These are phyloP conservation scores for Sicus ferrugineus DNA, from an alignment of 2,888 invertebrate genomes.

Conservation along the genomic window DNA sequence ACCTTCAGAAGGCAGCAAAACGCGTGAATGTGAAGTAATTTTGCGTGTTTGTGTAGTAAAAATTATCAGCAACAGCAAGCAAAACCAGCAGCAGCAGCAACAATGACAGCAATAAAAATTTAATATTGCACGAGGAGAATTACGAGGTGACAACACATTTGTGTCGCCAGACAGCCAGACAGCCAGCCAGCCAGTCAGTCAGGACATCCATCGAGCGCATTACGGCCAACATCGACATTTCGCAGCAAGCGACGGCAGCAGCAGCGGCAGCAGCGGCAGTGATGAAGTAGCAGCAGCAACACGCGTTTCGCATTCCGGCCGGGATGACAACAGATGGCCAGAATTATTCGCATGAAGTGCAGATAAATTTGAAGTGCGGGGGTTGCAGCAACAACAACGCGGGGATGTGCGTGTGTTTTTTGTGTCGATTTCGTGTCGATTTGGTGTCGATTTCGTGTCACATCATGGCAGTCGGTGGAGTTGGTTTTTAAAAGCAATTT, in stretches of 20 bases:
- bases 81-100: background rate
- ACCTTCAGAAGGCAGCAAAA: too few species aligned
- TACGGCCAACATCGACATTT: constrained; percentile 5
- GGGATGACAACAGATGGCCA: background rate
- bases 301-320: constrained; percentile 8
- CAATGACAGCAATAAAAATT: background rate
- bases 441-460: too few species aligned
- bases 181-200: too few species aligned
- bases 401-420: constrained; percentile 20
- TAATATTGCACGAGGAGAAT: too few species aligned
- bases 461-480: too few species aligned
- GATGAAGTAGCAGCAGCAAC: constrained; percentile 13
- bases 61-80: too few species aligned
- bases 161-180: background rate
- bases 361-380: constrained; percentile 4
- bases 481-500: too few species aligned
- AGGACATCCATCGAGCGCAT: constrained; percentile 6
- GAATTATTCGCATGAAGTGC: background rate
- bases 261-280: constrained; percentile 25
- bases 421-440: too few species aligned
- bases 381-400: constrained; percentile 2
- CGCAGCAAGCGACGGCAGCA: constrained; percentile 16
- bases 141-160: constrained; percentile 8
- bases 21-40: too few species aligned
- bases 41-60: too few species aligned